Evolutionary conservation across 2,888 invertebrate species (phyloP).

Genomic region (Aphelenchoides bicaudatus): DNA sequence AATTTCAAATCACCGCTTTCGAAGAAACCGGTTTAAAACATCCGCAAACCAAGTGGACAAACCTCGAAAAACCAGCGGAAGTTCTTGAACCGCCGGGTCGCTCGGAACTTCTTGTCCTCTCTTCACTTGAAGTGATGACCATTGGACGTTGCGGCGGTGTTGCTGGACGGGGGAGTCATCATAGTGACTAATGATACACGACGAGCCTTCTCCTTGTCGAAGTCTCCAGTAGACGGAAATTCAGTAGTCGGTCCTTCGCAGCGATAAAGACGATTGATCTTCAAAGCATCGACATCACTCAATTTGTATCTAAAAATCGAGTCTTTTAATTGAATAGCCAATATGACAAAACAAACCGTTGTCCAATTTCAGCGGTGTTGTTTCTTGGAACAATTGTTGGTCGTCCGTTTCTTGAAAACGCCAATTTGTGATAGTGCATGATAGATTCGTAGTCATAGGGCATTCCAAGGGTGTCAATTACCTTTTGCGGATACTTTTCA

Average conservation of each 20-base stretch:
- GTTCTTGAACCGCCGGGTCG: too few relatives aligned
- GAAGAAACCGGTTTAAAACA: too few relatives aligned
- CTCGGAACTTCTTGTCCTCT: too few relatives aligned
- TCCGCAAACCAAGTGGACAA: too few relatives aligned
- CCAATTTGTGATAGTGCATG: constrained; percentile 68
- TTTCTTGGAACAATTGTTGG: constrained; percentile 64
- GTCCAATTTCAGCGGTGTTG: constrained; percentile 54
- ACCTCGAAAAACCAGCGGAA: too few relatives aligned
- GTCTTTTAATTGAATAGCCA: not conserved
- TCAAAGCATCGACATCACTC: constrained; percentile 50
- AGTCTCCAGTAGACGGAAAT: too few relatives aligned
- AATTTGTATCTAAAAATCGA: constrained; percentile 41
- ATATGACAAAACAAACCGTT: constrained; percentile 32
- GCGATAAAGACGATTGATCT: constrained; percentile 61
- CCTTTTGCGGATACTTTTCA: constrained; percentile 62
- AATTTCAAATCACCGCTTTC: too few relatives aligned
- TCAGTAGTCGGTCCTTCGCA: constrained; percentile 48
- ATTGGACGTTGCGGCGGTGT: not conserved
- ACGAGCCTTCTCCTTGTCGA: not conserved
- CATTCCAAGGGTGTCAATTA: constrained; percentile 65
- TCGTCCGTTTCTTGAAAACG: constrained; percentile 64
- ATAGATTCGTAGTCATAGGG: constrained; percentile 71
- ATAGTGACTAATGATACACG: not conserved
- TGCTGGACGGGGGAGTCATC: not conserved
- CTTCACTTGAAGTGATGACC: too few relatives aligned